A percentile compares a stretch with the other conserved stretches of the same genome.
Conservation (phyloP, 2,888 invertebrate species). For the Colletes collaris region DNA sequence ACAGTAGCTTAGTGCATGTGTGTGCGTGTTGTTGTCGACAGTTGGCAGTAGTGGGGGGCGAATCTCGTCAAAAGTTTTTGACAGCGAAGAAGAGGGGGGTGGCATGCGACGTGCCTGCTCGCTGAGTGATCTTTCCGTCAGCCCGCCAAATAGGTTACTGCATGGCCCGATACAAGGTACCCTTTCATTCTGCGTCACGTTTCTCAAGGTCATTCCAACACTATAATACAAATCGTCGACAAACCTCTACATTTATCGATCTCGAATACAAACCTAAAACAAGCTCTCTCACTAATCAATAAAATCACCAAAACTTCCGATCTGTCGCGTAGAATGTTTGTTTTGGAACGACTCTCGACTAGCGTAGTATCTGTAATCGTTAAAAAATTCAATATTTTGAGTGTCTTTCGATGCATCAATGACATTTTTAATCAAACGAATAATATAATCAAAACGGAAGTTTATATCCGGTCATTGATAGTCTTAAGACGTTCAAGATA, state of each 20-base stretch:
- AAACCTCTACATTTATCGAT: neutral
- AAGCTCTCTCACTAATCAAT: too few relatives aligned
- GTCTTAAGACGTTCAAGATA: constrained; percentile 4
- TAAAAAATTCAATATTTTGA: neutral
- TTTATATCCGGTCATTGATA: too few relatives aligned
- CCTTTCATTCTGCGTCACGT: constrained; percentile 65
- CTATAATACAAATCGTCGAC: neutral
- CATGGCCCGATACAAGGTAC: constrained; percentile 86
- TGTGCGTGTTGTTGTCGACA: constrained; percentile 81
- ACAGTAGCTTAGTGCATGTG: constrained; percentile 80
- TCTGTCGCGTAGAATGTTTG: neutral
- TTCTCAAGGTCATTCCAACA: constrained; percentile 30
- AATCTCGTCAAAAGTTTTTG: constrained; percentile 79
- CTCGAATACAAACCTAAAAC: too few relatives aligned
- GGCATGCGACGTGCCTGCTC: constrained; percentile 92
- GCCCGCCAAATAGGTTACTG: constrained; percentile 86
- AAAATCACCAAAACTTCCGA: too few relatives aligned
- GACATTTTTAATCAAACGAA: too few relatives aligned
- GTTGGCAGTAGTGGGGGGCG: constrained; percentile 80
- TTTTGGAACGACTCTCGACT: constrained; percentile 46
- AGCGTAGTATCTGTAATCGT: neutral
- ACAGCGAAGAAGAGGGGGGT: constrained; percentile 83
- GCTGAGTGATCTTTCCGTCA: constrained; percentile 89
- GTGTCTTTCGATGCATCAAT: too few relatives aligned
- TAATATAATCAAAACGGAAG: too few relatives aligned